Percentiles rank a stretch among this genome's conserved stretches.
Conservation (phyloP, 2,113 vertebrate genomes). For the Periophthalmus modestus region DNA sequence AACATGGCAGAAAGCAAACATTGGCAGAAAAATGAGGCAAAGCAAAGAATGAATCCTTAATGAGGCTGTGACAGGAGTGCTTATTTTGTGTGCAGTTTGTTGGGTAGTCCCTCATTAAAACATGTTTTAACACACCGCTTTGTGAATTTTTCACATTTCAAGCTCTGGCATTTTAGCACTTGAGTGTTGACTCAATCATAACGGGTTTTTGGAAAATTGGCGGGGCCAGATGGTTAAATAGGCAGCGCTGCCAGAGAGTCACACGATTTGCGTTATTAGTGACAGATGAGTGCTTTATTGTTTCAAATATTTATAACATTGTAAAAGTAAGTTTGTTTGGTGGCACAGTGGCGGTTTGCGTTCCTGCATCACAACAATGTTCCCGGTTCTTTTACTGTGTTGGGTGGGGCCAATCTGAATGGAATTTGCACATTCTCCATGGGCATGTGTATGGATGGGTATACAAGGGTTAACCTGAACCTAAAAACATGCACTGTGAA, state of each 20-base stretch:
- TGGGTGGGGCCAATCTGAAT: background rate
- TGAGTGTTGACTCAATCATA: slow-evolving; percentile 15
- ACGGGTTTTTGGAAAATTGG: background rate
- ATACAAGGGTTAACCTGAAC: too few relatives aligned
- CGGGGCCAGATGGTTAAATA: slow-evolving; percentile 10
- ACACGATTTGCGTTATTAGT: slow-evolving; percentile 8
- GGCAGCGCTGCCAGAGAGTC: slow-evolving; percentile 8
- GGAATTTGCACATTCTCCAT: too few relatives aligned
- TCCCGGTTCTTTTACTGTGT: background rate
- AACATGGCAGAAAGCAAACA: slow-evolving; percentile 47
- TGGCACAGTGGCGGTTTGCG: background rate
- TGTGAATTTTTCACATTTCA: background rate
- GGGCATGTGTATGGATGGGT: too few relatives aligned
- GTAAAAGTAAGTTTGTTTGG: background rate
- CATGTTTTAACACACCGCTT: background rate
- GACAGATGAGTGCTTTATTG: slow-evolving; percentile 17
- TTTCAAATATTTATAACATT: slow-evolving; percentile 13
- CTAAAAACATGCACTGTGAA: too few relatives aligned
- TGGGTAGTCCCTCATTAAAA: slow-evolving; percentile 1
- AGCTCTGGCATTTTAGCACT: background rate
- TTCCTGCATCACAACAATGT: background rate
- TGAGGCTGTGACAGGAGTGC: slow-evolving; percentile 16
- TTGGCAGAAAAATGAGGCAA: slow-evolving; percentile 24
- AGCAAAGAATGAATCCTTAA: slow-evolving; percentile 48
- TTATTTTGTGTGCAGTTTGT: slow-evolving; percentile 6